Evolutionary conservation across 2,113 vertebrate species (phyloP).

Genomic region (Tautogolabrus adspersus): DNA sequence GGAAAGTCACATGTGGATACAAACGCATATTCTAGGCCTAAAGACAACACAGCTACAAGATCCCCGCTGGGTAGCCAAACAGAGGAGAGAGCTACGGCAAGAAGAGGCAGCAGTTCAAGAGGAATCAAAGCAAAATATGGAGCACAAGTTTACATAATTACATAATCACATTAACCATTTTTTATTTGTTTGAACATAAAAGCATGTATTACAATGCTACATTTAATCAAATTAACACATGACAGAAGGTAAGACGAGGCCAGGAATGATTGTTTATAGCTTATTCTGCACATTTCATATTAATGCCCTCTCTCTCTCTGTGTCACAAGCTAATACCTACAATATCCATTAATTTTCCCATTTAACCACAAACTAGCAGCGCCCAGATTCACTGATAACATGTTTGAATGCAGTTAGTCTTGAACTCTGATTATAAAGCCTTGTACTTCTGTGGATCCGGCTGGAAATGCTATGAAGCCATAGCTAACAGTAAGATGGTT

Average conservation of each 20-base stretch:
- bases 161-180: constrained; percentile 59
- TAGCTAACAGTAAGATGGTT: constrained; percentile 73
- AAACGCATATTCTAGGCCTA: constrained; percentile 57
- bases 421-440: constrained; percentile 64
- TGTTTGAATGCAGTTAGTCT: constrained; percentile 37
- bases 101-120: constrained; percentile 54
- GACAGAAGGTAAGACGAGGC: constrained; percentile 16
- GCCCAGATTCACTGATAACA: constrained; percentile 31
- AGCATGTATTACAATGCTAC: constrained; percentile 33
- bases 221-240: constrained; percentile 41
- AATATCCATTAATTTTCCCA: constrained; percentile 11
- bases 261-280: constrained; percentile 15
- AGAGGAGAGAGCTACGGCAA: constrained; percentile 29
- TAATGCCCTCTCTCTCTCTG: background rate
- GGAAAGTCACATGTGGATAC: constrained; percentile 73
- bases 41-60: constrained; percentile 58
- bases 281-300: constrained; percentile 9
- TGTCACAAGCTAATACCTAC: background rate
- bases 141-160: constrained; percentile 69
- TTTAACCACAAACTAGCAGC: constrained; percentile 16
- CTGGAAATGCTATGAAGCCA: constrained; percentile 60
- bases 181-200: constrained; percentile 40
- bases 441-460: constrained; percentile 51
- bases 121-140: constrained; percentile 54
- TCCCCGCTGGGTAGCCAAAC: constrained; percentile 36